Conservation (phyloP, 2,113 vertebrate genomes). For the Grallaria varia region DNA sequence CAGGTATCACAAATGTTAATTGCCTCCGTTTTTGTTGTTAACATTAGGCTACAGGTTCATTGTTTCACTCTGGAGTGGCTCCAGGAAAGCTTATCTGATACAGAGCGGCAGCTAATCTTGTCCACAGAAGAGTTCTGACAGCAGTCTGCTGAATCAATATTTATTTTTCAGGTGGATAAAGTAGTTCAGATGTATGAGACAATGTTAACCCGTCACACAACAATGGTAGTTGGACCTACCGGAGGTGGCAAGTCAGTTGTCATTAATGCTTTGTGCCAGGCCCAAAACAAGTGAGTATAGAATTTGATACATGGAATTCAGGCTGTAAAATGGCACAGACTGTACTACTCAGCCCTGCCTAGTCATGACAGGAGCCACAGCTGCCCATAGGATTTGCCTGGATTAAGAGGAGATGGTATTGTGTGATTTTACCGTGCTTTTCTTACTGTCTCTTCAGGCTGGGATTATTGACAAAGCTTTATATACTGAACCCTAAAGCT, state of each 20-base stretch:
- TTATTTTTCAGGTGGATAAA: constrained; percentile 89
- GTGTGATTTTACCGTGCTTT: not conserved
- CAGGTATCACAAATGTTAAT: constrained; percentile 76
- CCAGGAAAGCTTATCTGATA: not conserved
- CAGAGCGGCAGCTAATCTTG: not conserved
- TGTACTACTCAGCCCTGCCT: not conserved
- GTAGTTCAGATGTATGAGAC: constrained; percentile 98
- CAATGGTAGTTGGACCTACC: constrained; percentile 95
- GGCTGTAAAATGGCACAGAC: not conserved
- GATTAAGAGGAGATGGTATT: not conserved
- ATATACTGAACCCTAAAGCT: constrained; percentile 92
- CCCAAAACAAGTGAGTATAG: constrained; percentile 89
- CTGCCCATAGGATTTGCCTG: not conserved
- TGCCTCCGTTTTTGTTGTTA: not conserved
- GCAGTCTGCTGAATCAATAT: not conserved
- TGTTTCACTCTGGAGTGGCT: not conserved
- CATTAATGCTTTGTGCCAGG: constrained; percentile 89
- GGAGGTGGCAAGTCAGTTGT: constrained; percentile 96
- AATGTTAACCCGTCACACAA: constrained; percentile 96
- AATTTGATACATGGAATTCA: not conserved
- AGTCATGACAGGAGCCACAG: not conserved
- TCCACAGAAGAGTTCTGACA: not conserved
- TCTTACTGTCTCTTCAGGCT: constrained; percentile 71
- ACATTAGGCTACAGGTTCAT: not conserved
- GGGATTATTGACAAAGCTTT: constrained; percentile 86